Evolutionary conservation across 37 sponge, comb jelly and placozoan species (phyloP).

Genomic region (Cliona cf. orientalis): DNA sequence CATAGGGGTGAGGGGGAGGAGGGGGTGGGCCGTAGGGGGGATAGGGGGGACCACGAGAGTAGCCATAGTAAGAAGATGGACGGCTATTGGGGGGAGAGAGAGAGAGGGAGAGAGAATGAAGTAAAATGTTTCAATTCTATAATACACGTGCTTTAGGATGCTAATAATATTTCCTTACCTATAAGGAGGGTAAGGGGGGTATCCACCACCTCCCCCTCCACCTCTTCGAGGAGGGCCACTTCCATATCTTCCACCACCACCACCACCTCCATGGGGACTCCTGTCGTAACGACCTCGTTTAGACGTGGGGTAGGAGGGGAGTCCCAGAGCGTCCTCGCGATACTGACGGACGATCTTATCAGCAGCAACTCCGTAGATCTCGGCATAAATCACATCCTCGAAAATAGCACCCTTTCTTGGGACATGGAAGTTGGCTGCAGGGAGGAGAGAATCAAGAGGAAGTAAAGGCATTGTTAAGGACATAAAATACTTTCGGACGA

Average conservation of each 20-base stretch:
- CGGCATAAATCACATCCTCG: conserved; percentile 67
- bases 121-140: not conserved
- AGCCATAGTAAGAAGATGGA: not conserved
- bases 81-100: conserved; percentile 1
- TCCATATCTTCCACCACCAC: conserved; percentile 4
- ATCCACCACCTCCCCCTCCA: not conserved
- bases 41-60: conserved; percentile 2
- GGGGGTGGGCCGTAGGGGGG: conserved; percentile 9
- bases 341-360: conserved; percentile 75
- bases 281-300: conserved; percentile 44
- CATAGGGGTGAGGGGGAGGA: not conserved
- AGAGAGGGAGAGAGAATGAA: not conserved
- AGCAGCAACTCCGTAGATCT: conserved; percentile 61
- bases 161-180: not conserved
- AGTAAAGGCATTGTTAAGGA: not conserved
- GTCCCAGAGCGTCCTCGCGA: conserved; percentile 58
- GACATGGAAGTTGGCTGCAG: conserved; percentile 70
- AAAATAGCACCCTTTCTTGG: conserved; percentile 57
- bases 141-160: not conserved
- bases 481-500: too few species aligned
- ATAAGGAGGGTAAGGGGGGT: conserved; percentile 2
- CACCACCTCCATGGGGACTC: conserved; percentile 29
- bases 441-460: not conserved
- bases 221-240: not conserved
- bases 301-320: conserved; percentile 29